Base-by-base conservation (phyloP, 2,888 invertebrate species). In the Dynastes tityus region DNA sequence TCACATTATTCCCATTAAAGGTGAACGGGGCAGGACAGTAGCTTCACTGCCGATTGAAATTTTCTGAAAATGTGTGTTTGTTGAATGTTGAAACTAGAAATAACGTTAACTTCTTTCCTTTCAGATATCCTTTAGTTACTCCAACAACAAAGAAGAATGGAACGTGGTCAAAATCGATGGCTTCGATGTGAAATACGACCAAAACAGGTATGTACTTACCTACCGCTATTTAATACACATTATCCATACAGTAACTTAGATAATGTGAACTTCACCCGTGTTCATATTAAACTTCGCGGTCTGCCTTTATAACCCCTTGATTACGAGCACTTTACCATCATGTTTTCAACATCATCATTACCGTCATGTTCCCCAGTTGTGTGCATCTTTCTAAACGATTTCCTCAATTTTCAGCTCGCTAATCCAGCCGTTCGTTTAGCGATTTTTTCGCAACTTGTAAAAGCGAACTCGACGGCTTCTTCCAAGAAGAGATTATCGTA, bases 51-150 rank as follows among this genome's bases (percentile, higher is more conserved):
- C 16, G 16, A 16, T 16, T 16, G 16, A 16, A 16, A 16, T 16
- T 16, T 16, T 16, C 16, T 16, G 16, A 16, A 16, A 16, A 16
- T 16, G 16, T 16, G 16, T 16, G 16, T 16, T 16, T 16, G 16
- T 16, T 16, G 16, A 16, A 16, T 16, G 32, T 32, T 32, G 1
- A 32, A 32, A 32, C 5, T 32, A 5, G 5, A 32, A 32, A 32
- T 32, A 5, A 32, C 8, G 8, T 11, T 6, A 45, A 1, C 8
- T 8, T 8, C 11, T 45, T 73, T 53, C 55, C 16, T 90, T 90
- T n/a, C 90, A 95, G 93, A 94, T 97, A 84, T 96, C 96, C 80
- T 96, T 97, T 87, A 95, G 96, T 87, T 97, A 96, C 88, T 93
- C 95, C 32, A 92, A 93, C 84, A 92, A 92, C 84, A 94, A 94